Conservation (phyloP, 2,888 invertebrate genomes). For the Sclerodermus sp. region DNA sequence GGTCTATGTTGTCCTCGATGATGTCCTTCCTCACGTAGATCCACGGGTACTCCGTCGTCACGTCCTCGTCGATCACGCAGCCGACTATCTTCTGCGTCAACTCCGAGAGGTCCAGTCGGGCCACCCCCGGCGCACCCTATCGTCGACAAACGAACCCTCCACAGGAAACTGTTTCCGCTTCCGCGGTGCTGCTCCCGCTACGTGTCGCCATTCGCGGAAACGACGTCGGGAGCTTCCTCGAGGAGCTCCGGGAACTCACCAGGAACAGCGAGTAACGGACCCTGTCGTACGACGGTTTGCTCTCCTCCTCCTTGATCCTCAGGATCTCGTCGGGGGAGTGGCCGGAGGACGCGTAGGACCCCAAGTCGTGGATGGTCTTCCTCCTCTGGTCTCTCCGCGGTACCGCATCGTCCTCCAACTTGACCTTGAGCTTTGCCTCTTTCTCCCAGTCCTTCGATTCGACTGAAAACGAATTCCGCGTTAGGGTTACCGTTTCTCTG, state of each 20-base stretch:
- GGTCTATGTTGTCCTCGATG: conserved; percentile 66
- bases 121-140: conserved; percentile 61
- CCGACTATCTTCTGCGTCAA: conserved; percentile 66
- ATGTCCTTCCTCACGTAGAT: conserved; percentile 65
- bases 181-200: no score
- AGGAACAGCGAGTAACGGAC: conserved; percentile 32
- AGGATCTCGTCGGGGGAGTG: conserved; percentile 20
- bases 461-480: neutral
- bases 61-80: conserved; percentile 68
- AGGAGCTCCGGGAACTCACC: conserved; percentile 17
- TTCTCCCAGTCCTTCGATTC: conserved; percentile 21
- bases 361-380: conserved; percentile 38
- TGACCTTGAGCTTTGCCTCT: conserved; percentile 17
- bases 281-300: conserved; percentile 7
- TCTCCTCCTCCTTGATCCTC: conserved; percentile 14
- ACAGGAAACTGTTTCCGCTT: no score
- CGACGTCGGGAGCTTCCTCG: neutral
- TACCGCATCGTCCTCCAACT: neutral
- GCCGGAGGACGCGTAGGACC: conserved; percentile 30
- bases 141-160: no score
- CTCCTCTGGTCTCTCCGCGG: conserved; percentile 21
- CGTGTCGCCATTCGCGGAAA: no score
- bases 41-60: conserved; percentile 77
- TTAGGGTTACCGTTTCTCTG: no score
- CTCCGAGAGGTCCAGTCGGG: conserved; percentile 61